These are phyloP conservation scores for Amphiduros pacificus DNA, from an alignment of 2,888 invertebrate species.

Conservation along the genomic window DNA sequence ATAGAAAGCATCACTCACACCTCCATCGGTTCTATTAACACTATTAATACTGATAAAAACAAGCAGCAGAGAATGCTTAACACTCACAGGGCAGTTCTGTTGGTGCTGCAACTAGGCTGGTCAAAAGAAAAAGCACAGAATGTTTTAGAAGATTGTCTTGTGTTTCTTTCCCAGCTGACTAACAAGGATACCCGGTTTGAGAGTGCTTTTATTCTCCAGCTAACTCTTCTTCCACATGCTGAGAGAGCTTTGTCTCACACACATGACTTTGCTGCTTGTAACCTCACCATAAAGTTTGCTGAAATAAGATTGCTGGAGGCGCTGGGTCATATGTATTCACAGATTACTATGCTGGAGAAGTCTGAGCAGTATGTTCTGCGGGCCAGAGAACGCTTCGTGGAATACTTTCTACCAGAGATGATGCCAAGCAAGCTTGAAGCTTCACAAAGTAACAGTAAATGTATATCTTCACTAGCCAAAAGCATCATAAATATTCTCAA, in stretches of 20 bases:
- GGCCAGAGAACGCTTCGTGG: background rate
- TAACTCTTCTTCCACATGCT: background rate
- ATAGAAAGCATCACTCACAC: background rate
- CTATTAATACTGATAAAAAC: background rate
- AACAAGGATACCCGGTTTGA: background rate
- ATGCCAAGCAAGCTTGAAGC: background rate
- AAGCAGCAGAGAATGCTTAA: too few species aligned
- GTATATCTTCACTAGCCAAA: background rate
- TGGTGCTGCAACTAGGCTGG: background rate
- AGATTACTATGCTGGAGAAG: background rate
- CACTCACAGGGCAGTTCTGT: background rate
- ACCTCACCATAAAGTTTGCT: background rate
- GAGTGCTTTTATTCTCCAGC: background rate
- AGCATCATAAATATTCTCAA: background rate
- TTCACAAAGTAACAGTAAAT: background rate
- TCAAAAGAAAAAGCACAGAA: background rate
- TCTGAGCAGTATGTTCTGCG: background rate
- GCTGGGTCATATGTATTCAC: background rate
- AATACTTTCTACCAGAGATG: too few species aligned
- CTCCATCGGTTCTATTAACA: background rate
- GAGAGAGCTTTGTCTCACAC: background rate
- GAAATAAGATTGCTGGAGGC: background rate
- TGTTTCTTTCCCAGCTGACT: background rate
- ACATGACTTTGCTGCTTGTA: background rate
- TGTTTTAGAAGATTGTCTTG: background rate